phyloP scores from a whole-genome alignment of 2,888 invertebrate genomes.

The Agrilus biguttatus region DNA sequence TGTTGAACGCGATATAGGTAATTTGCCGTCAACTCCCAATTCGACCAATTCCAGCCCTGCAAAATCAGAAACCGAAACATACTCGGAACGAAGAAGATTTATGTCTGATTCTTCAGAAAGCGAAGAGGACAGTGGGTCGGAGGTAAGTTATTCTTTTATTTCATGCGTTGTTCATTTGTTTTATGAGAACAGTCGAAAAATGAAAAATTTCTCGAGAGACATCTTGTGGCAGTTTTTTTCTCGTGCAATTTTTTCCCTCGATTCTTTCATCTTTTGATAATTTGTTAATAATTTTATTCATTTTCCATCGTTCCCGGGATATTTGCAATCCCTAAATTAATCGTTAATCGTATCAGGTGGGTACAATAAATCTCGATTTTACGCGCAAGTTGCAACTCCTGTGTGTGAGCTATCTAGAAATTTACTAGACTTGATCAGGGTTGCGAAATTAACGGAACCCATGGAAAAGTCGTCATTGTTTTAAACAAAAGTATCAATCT shows the following conservation, averaged over 20 bases:
- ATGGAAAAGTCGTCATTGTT: no score
- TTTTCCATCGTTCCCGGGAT: neutral
- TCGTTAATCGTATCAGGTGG: no score
- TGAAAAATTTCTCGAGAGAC: constrained; percentile 49
- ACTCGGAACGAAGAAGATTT: constrained; percentile 74
- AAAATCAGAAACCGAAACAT: constrained; percentile 77
- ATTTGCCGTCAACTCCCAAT: constrained; percentile 68
- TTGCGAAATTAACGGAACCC: no score
- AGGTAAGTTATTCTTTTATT: constrained; percentile 50
- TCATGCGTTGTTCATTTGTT: constrained; percentile 12
- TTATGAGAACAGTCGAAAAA: constrained; percentile 22
- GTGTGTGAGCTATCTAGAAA: no score
- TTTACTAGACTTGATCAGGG: no score
- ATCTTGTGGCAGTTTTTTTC: constrained; percentile 37
- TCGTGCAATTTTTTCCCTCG: constrained; percentile 11
- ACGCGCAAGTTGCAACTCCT: no score
- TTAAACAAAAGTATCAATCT: no score
- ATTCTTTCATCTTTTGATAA: constrained; percentile 4
- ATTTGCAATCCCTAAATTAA: no score
- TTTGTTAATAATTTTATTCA: constrained; percentile 2
- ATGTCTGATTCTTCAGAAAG: constrained; percentile 91
- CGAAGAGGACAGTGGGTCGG: constrained; percentile 91
- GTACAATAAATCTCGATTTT: no score
- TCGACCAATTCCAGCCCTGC: constrained; percentile 66
- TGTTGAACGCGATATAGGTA: constrained; percentile 53